phyloP scores from a whole-genome alignment of 2,113 vertebrate genomes.

The Mormyrus lacerda region DNA sequence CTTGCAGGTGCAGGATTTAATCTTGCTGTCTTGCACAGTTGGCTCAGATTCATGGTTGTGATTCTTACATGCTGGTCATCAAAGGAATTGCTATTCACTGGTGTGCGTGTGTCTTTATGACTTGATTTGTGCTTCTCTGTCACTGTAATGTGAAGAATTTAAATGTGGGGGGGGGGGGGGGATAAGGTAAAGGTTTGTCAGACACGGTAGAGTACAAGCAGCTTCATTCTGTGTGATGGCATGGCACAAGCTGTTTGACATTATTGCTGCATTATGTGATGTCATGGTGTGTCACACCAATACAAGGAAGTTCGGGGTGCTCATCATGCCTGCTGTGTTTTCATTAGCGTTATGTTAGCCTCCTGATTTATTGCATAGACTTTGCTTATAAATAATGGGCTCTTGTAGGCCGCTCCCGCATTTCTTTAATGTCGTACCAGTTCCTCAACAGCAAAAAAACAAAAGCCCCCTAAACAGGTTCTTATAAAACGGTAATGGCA shows the following conservation, averaged over 20 bases:
- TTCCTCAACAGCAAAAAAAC: background rate
- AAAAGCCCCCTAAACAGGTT: background rate
- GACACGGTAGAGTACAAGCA: background rate
- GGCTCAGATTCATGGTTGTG: background rate
- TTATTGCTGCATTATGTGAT: slow-evolving; percentile 15
- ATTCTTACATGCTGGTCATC: background rate
- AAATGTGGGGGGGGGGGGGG: background rate
- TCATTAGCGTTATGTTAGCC: slow-evolving; percentile 2
- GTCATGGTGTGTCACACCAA: background rate
- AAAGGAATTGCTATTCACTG: slow-evolving; percentile 9
- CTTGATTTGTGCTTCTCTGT: background rate
- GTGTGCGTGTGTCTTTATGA: background rate
- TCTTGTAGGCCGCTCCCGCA: background rate
- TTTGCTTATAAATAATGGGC: slow-evolving; percentile 1
- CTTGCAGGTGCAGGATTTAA: background rate
- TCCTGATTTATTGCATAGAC: background rate
- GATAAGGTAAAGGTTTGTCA: background rate
- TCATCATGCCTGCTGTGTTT: background rate
- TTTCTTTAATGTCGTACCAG: background rate
- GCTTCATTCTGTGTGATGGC: background rate
- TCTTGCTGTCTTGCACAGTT: background rate
- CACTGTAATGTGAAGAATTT: background rate
- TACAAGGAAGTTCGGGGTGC: background rate
- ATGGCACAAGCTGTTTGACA: slow-evolving; percentile 9
- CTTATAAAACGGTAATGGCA: background rate